Conservation (phyloP, 1,140 invertebrate species). For the Drosophila sturtevanti region DNA sequence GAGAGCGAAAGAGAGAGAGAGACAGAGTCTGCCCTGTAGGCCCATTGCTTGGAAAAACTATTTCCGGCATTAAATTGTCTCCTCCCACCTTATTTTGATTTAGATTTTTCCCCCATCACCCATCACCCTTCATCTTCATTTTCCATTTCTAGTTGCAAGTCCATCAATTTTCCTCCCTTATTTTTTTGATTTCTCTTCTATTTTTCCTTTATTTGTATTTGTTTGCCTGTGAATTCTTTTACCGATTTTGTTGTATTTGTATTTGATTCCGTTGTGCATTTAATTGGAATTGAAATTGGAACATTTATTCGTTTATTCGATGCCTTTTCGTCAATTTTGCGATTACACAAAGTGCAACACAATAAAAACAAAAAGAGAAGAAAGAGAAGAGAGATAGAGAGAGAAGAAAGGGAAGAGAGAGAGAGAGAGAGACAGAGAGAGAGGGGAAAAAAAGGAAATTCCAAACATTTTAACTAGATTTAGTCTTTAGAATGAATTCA, state of each 20-base stretch:
- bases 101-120: neutral
- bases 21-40: constrained; percentile 6
- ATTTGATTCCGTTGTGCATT: constrained; percentile 7
- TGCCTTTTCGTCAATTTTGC: constrained; percentile 44
- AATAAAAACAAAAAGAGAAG: neutral
- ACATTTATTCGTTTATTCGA: constrained; percentile 39
- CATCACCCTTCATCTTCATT: neutral
- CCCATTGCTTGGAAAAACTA: constrained; percentile 53
- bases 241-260: neutral
- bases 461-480: neutral
- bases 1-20: neutral
- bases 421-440: too few relatives aligned
- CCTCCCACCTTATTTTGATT: neutral
- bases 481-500: neutral
- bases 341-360: constrained; percentile 17
- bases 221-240: constrained; percentile 11
- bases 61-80: constrained; percentile 67
- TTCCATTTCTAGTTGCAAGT: neutral
- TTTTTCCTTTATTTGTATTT: constrained; percentile 22
- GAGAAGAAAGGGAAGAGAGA: too few relatives aligned
- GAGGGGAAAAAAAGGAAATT: neutral
- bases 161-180: too few relatives aligned
- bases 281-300: constrained; percentile 46
- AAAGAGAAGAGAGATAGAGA: too few relatives aligned
- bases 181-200: neutral